Evolutionary conservation across 1,140 invertebrate genomes (phyloP), one percentile per base, ranked within the genome.

Genomic region (Marisa cornuarietis): DNA sequence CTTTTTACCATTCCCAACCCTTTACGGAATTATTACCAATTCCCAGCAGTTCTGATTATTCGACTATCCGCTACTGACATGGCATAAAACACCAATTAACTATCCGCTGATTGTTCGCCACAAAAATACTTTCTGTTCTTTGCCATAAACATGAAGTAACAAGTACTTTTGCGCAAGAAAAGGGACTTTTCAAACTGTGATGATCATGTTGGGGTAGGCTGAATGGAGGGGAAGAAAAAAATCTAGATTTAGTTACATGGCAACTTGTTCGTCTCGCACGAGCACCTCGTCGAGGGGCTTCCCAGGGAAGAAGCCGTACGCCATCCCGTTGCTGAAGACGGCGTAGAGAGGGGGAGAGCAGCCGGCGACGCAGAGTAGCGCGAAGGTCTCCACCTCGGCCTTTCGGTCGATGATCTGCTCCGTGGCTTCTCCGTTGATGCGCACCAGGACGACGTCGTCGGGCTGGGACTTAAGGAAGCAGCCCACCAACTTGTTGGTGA

Each of bases 341-440:
- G 96, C 96, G 92, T 97, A 97, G 62, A 99, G 91, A 75, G 94
- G 93, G 76, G 97, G 95, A 82, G 96, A 96, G 82, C 96, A 93
- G 20, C 95, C 95, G 82, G 93, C 93, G 95, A 94, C 82, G 98
- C 51, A 52, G 8, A 88, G 71, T 7, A 84, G 11, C 5, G 74
- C 86, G 85, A 95, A 94, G 84, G 94, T 95, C 84, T 90, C 93
- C 68, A 94, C 94, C 86, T 98, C 97, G 80, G 94, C 94, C 87
- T 95, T 93, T 86, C 97, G 92, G 92, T 99, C 95, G 87, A 99
- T 98, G 78, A 99, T 93, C 81, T 96, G 91, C 90, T 98, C 97
- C 1, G 97, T 98, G 89, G 97, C 97, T 82, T 96, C 93, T 14
- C 98, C 98, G 93, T 98, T 99, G 81, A 99, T 93, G 84, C 97